Conservation (phyloP, 2,797 vertebrate species). For the Sciurus vulgaris region DNA sequence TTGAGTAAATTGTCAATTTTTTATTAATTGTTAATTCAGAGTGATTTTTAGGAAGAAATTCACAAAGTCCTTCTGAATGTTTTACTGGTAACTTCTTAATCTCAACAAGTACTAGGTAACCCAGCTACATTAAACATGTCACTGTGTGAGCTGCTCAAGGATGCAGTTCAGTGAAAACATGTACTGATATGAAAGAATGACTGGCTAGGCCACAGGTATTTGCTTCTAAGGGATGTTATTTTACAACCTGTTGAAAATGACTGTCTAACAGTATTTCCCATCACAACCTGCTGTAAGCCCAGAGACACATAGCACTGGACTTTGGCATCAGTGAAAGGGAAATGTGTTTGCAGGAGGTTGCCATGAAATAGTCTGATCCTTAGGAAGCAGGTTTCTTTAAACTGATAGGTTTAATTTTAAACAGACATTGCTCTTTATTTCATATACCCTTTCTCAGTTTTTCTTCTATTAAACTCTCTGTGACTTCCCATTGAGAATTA, state of each 20-base stretch:
- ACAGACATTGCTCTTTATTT: background rate
- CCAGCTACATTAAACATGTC: slow-evolving; percentile 60
- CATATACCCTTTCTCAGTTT: background rate
- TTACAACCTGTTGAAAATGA: slow-evolving; percentile 35
- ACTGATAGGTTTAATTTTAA: background rate
- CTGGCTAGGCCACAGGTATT: background rate
- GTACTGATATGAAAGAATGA: background rate
- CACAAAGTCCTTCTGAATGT: background rate
- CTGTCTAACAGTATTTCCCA: background rate
- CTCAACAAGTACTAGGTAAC: slow-evolving; percentile 62
- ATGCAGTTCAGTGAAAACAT: slow-evolving; percentile 41
- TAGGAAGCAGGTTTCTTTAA: background rate
- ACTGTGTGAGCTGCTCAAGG: background rate
- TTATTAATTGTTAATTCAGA: slow-evolving; percentile 65
- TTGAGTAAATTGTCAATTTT: slow-evolving; percentile 64
- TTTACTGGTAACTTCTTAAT: slow-evolving; percentile 62
- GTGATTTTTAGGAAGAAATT: slow-evolving; percentile 65
- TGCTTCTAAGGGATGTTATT: slow-evolving; percentile 58
- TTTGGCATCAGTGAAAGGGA: background rate
- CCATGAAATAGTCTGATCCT: background rate
- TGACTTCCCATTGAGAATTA: background rate
- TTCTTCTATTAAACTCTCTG: background rate
- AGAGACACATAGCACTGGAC: background rate
- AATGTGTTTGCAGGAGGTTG: background rate
- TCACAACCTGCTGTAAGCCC: background rate